These are phyloP conservation scores for Lampris incognitus DNA, from an alignment of 2,113 vertebrate genomes.

Conservation along the genomic window DNA sequence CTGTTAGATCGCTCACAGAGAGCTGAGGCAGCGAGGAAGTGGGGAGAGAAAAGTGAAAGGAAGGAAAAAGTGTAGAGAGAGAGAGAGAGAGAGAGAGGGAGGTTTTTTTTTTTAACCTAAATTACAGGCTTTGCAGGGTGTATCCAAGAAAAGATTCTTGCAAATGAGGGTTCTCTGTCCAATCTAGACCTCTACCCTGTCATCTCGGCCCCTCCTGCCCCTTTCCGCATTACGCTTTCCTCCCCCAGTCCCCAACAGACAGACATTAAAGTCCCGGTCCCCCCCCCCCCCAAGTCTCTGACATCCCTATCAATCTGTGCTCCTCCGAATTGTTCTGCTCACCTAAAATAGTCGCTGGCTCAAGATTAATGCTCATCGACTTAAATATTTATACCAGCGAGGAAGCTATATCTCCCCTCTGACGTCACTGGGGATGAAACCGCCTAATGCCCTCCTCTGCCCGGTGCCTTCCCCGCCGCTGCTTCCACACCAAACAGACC, in stretches of 20 bases:
- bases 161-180: too few relatives aligned
- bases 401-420: slow-evolving; percentile 56
- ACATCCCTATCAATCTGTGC: slow-evolving; percentile 31
- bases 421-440: slow-evolving; percentile 50
- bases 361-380: slow-evolving; percentile 68
- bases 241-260: background rate
- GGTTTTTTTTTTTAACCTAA: background rate
- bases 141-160: too few relatives aligned
- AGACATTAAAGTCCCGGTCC: background rate
- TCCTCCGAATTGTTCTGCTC: slow-evolving; percentile 12
- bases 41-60: too few relatives aligned
- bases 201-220: background rate
- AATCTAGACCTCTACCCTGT: background rate
- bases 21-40: too few relatives aligned
- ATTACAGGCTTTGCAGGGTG: too few relatives aligned
- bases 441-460: slow-evolving; percentile 39
- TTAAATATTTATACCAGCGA: slow-evolving; percentile 77
- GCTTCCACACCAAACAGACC: background rate
- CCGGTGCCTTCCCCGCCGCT: slow-evolving; percentile 20
- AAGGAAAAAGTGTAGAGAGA: too few relatives aligned
- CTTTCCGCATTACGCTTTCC: slow-evolving; percentile 1
- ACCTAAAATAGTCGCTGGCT: slow-evolving; percentile 73
- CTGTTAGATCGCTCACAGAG: slow-evolving; percentile 34
- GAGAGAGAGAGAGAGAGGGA: background rate
- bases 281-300: background rate